Evolutionary conservation across 2,113 vertebrate genomes (phyloP), one percentile per base, ranked within the genome.

Genomic region (human (Homo sapiens)): DNA sequence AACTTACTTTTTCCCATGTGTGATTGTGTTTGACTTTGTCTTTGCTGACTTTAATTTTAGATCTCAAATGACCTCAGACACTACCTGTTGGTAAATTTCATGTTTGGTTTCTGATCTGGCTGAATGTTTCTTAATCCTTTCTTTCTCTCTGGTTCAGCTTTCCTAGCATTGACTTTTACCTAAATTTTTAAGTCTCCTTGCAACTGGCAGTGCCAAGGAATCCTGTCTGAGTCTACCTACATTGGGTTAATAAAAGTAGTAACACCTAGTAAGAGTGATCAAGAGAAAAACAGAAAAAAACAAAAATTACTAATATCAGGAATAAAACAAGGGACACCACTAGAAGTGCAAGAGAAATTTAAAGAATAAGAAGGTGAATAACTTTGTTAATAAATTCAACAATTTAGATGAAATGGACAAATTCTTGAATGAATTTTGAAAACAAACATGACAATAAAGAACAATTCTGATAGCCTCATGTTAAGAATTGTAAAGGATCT

Each of bases 391-490:
- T 84, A 59, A 84, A 81, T 9, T 93, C 6, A 85, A 68, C 16
- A 70, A 43, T 50, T 68, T 80, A 59, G 64, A 9, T 57, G 48
- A 61, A 94, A 80, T 90, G 43, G 64, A 20, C 59, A 90, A 40
- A 87, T 76, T 48, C n/a, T 87, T 94, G 11, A 96, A 61, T 52
- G 43, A 57, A 16, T 76, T 84, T 96, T 18, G 12, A 66, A 96
- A 97, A 70, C n/a, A 38, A 87, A 40, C 11, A 22, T 50, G 27
- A 64, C 27, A 82, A 75, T 81, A 90, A 93, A 80, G 30, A 93
- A 72, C 79, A 94, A 50, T 48, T 8, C 32, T 84, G 22, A 72
- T 55, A 66, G 40, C 3, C 1, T 84, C n/a, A 79, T n/a, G 4
- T 59, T 12, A 84, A 75, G 76, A 61, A 76, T 32, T 73, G 30